Evolutionary conservation across 2,888 invertebrate species (phyloP), one percentile per base, ranked within the genome.

Genomic region (Erebia ligea): DNA sequence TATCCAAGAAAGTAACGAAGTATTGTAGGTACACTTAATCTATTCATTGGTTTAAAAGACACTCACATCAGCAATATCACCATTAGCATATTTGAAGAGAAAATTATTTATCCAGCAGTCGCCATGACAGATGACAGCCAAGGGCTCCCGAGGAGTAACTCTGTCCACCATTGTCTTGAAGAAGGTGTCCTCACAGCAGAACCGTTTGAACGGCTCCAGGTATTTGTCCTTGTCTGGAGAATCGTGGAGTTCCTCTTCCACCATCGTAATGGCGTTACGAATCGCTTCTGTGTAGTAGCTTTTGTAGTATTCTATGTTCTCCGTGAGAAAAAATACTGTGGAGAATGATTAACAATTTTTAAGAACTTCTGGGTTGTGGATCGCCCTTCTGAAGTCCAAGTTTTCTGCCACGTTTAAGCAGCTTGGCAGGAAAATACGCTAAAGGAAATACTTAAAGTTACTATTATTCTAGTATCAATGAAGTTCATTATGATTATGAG

Each of bases 91-190:
- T 75, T 94, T 92, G 80, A 96, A 96, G 25, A 96, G 83, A 78
- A 96, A 94, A 82, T 96, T 96, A 79, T 96, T 96, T 0, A 95
- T 96, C 96, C 96, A 96, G 80, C 96, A 96, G 77, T 96, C 96
- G 0, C 96, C 96, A 78, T 96, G 96, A 68, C 96, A 95, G 76
- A 96, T 95, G 2, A 96, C 96, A 0, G 96, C 95, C 58, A 96
- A 81, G 0, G 95, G 95, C 56, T 96, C 95, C 76, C 93, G 92
- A 0, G 95, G 93, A 2, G 94, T 91, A 0, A 95, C 95, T 78
- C 95, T 83, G 40, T 95, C 93, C 70, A 96, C 93, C 96, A 96
- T 96, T 42, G 94, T 94, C 9, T 93, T 92, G 81, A 96, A 96
- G 83, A 96, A 96, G 1, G 94, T 93, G 1, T 95, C 94, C 77